Percentiles rank a stretch among this genome's conserved stretches.
Conservation (phyloP, 2,113 vertebrate species). For the Pollachius pollachius region DNA sequence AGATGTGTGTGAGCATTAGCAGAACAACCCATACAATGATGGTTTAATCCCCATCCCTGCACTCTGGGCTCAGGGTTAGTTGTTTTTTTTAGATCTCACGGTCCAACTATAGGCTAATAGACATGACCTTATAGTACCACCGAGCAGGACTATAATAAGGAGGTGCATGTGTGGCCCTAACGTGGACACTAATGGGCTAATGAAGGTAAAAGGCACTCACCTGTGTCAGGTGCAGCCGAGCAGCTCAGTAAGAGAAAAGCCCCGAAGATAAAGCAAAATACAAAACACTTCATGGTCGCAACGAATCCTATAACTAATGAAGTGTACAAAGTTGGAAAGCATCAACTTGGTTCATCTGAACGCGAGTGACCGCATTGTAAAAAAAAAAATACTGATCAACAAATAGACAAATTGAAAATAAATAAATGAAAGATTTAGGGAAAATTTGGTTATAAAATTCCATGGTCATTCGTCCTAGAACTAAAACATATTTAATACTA, state of each 20-base stretch:
- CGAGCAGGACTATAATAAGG: too few species aligned
- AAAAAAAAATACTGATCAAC: too few species aligned
- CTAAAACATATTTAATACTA: too few species aligned
- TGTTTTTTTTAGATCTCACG: too few species aligned
- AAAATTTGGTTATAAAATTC: neutral
- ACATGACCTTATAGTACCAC: too few species aligned
- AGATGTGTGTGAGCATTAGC: too few species aligned
- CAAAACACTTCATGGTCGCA: slow-evolving; percentile 35
- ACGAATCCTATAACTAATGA: neutral
- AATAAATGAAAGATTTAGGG: neutral
- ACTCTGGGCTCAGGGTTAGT: too few species aligned
- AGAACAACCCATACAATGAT: too few species aligned
- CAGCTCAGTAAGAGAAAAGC: slow-evolving; percentile 22
- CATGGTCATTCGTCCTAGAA: neutral
- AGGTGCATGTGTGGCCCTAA: too few species aligned
- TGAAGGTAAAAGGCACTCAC: slow-evolving; percentile 36
- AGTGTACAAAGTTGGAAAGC: neutral
- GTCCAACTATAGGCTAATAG: too few species aligned
- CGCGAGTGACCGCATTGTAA: neutral
- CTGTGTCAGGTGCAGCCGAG: slow-evolving; percentile 48
- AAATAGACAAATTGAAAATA: neutral
- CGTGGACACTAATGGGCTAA: too few species aligned
- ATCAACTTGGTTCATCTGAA: neutral
- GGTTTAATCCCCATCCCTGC: too few species aligned
- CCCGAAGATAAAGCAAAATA: slow-evolving; percentile 36